Evolutionary conservation across 2,113 vertebrate genomes (phyloP), one percentile per base, ranked within the genome.

Genomic region (Leuciscus idus): DNA sequence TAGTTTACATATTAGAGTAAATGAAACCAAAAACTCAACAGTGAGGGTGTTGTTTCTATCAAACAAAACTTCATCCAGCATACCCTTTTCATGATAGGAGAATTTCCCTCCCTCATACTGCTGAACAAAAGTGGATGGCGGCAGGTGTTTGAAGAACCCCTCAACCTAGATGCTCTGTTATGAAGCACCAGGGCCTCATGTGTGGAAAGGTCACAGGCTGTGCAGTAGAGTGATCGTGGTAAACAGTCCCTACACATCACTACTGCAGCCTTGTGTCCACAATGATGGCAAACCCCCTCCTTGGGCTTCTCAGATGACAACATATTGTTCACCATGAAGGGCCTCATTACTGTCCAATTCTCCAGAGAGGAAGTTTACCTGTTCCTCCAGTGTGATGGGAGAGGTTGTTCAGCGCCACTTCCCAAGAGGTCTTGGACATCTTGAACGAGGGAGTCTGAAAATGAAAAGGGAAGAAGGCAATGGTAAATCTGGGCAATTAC

Each of bases 161-260:
- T 72, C 68, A 36, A 72, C 68, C 19, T 72, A 36, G 68, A 72
- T 72, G 68, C 68, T 43, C 36, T 43, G 36, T 72, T 72, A 72
- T 72, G 68, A 72, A 72, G 68, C 68, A 72, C 33, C 68, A 72
- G 68, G 68, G 30, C 36, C 68, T 72, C 68, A 72, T 72, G 68
- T 43, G 68, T 72, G 36, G 68, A 72, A 72, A 72, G 33, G 68
- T 72, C 68, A 72, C 68, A 72, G 36, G 30, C 68, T 72, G 68
- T 26, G 26, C 68, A 72, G 61, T 62, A 62, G 9, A 62, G 61
- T 62, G 61, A 62, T 28, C 61, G 10, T 0, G n/a, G 61, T 13
- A 28, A 62, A 62, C 61, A 62, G 61, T 62, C 61, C n/a, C 61
- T 62, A 62, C 61, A 62, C 68, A 72, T 72, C 68, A 72, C 68